Evolutionary conservation across 2,888 invertebrate genomes (phyloP).

Genomic region (Asteroscopus sphinx): DNA sequence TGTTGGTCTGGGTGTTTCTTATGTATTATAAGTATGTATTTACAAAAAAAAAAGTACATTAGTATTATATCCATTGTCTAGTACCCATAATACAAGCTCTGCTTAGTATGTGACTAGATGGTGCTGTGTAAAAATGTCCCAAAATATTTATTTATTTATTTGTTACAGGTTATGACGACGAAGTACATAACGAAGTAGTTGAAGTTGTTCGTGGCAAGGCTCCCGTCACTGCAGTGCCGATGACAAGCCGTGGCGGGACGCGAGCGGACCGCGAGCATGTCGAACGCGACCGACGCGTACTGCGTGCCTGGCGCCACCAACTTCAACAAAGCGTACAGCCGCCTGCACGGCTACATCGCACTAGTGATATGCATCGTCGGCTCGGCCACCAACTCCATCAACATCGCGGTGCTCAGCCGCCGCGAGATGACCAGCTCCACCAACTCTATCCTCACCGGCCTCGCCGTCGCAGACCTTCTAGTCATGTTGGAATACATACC

Average conservation of each 20-base stretch:
- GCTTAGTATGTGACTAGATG: too few relatives aligned
- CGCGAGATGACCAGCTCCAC: slow-evolving; percentile 97
- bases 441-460: slow-evolving; percentile 96
- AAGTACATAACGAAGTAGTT: slow-evolving; percentile 44
- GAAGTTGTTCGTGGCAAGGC: slow-evolving; percentile 36
- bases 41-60: too few relatives aligned
- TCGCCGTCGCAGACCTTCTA: slow-evolving; percentile 97
- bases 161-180: slow-evolving; percentile 70
- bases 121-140: too few relatives aligned
- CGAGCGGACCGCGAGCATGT: slow-evolving; percentile 70
- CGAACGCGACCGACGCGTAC: slow-evolving; percentile 83
- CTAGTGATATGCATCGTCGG: slow-evolving; percentile 97
- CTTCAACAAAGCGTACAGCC: slow-evolving; percentile 92
- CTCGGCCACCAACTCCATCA: slow-evolving; percentile 96
- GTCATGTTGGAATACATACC: slow-evolving; percentile 98
- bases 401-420: slow-evolving; percentile 96
- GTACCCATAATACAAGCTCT: too few relatives aligned
- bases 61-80: too few relatives aligned
- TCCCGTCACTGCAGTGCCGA: slow-evolving; percentile 59
- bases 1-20: too few relatives aligned
- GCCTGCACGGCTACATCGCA: slow-evolving; percentile 95
- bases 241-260: slow-evolving; percentile 61
- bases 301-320: slow-evolving; percentile 90
- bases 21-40: too few relatives aligned
- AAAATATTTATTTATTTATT: too few relatives aligned